Base-by-base conservation (phyloP, 2,113 vertebrate species). In the Strigops habroptila region DNA sequence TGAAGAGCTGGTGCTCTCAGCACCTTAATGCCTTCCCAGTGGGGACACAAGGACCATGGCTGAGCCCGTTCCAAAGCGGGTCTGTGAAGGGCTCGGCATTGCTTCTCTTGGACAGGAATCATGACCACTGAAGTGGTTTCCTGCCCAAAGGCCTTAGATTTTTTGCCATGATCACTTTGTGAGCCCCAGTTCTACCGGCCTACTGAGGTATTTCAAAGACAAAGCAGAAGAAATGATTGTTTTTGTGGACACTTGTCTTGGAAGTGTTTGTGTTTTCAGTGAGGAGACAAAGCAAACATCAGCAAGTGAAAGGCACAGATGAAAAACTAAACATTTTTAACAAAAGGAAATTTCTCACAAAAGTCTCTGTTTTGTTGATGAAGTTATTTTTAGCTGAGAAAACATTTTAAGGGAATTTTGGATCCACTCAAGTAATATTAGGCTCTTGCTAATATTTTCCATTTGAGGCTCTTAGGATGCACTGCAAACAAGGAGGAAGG, bases 381-480 rank as follows among this genome's bases (percentile, higher is more conserved):
- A n/a, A 67, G 83, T 60, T 93, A 95, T 95, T 95, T 91, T 96
- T 94, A 95, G 80, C 88, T 88, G 86, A 92, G 81, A 94, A 94
- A 97, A 96, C 86, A 92, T 78, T 92, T 89, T 69, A 80, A 90
- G 92, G 93, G 94, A 53, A 80, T 94, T 94, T 94, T 95, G 93
- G 94, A 96, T 91, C 79, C 23, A 39, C 51, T 77, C 18, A 21
- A 92, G 94, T 41, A 67, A 14, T 74, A 63, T 48, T 93, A 41
- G 25, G 88, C 92, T 86, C 22, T 48, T 81, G 88, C 83, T 95
- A 71, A 92, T 96, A 87, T 95, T 97, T 95, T 93, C 92, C 86
- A 53, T 83, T 84, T 7, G 82, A 86, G 90, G 76, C 82, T 88
- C 86, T 86, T 23, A 37, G 60, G 92, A 91, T 93, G 80, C 88